Evolutionary conservation across 2,113 vertebrate species (phyloP).

Genomic region (Ascaphus truei): DNA sequence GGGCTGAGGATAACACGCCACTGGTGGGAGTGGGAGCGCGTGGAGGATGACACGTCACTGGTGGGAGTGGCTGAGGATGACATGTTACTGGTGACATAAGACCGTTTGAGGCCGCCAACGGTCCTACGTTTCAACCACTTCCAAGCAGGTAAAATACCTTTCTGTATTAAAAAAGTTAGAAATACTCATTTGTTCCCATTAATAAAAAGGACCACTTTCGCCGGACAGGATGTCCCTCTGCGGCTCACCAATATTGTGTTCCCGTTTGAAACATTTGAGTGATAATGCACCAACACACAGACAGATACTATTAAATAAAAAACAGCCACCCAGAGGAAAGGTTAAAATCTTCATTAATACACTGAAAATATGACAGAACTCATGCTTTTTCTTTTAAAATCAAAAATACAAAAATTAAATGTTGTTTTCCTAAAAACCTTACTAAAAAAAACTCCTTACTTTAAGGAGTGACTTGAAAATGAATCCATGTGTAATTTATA

Average conservation of each 20-base stretch:
- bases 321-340: conserved; percentile 92
- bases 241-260: neutral
- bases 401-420: conserved; percentile 97
- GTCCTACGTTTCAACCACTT: conserved; percentile 55
- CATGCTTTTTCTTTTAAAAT: conserved; percentile 89
- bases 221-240: conserved; percentile 76
- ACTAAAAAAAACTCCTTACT: conserved; percentile 83
- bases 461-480: conserved; percentile 91
- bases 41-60: too few relatives aligned
- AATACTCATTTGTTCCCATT: conserved; percentile 75
- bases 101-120: conserved; percentile 27
- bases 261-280: conserved; percentile 76
- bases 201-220: conserved; percentile 78
- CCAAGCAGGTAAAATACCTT: conserved; percentile 49
- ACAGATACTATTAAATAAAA: conserved; percentile 85
- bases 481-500: conserved; percentile 94
- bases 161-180: conserved; percentile 79
- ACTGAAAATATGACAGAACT: conserved; percentile 96
- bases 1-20: neutral
- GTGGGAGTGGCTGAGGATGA: too few relatives aligned
- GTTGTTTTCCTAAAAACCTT: conserved; percentile 75
- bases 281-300: conserved; percentile 88
- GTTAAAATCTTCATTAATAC: conserved; percentile 99
- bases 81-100: neutral
- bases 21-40: too few relatives aligned